A percentile compares a stretch with the other conserved stretches of the same genome.
Evolutionary conservation across 2,113 vertebrate genomes (phyloP).

Genomic region (Piliocolobus tephrosceles): DNA sequence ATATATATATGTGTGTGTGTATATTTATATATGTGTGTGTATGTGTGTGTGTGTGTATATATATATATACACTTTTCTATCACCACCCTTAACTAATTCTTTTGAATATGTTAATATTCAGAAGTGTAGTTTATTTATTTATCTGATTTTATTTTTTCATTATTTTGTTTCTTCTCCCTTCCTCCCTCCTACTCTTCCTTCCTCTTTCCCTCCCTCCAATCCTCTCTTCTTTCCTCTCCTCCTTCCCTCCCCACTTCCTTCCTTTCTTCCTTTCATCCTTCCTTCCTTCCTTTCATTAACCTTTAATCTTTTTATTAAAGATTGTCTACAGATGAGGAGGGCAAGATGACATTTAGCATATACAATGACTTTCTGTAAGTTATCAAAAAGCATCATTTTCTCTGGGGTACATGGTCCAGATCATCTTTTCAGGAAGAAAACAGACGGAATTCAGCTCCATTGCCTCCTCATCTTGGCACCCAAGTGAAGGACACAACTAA

Average conservation of each 20-base stretch:
- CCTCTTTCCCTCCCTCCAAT: neutral
- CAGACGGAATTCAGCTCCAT: neutral
- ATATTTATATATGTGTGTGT: neutral
- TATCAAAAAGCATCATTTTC: neutral
- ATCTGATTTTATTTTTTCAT: neutral
- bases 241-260: too few relatives aligned
- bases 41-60: too few relatives aligned
- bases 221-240: neutral
- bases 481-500: neutral
- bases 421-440: neutral
- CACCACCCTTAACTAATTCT: constrained; percentile 50
- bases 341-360: neutral
- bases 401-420: neutral
- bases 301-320: neutral
- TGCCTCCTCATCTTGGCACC: neutral
- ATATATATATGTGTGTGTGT: too few relatives aligned
- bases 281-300: neutral
- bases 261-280: neutral
- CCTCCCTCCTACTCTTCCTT: neutral
- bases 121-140: neutral
- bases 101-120: constrained; percentile 5
- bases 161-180: neutral
- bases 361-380: neutral
- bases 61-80: constrained; percentile 54
- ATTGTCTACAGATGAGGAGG: neutral